Evolutionary conservation across 2,797 vertebrate species (phyloP).

Genomic region (Acanthis flammea): DNA sequence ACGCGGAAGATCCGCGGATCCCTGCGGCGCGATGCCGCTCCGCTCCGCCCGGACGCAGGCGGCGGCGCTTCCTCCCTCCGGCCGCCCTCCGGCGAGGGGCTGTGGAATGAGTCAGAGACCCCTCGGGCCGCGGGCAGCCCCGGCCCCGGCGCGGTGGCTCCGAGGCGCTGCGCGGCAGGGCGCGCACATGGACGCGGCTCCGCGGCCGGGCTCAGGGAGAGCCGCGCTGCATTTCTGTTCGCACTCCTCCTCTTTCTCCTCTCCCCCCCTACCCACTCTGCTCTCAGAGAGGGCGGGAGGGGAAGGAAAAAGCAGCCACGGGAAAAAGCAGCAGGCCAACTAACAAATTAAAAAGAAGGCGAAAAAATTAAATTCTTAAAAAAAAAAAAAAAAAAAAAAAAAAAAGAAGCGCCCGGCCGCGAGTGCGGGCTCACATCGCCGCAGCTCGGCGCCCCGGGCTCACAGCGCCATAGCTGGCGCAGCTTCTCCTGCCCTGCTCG

Average conservation of each 20-base stretch:
- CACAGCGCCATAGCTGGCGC: constrained; percentile 14
- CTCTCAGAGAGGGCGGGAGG: constrained; percentile 10
- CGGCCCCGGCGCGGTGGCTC: constrained; percentile 45
- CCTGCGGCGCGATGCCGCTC: constrained; percentile 2
- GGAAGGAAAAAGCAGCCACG: background rate
- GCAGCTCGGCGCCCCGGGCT: constrained; percentile 16
- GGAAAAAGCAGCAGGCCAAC: background rate
- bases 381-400: background rate
- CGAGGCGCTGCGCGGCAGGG: background rate
- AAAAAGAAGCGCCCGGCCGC: background rate
- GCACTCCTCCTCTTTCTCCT: constrained; percentile 51
- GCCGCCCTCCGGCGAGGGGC: background rate
- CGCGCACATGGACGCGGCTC: constrained; percentile 48
- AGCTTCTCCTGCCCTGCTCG: background rate
- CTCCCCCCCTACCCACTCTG: constrained; percentile 25
- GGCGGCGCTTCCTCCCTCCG: background rate
- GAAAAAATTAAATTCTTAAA: background rate
- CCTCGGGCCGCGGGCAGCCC: background rate
- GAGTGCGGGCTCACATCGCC: constrained; percentile 19
- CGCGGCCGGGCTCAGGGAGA: constrained; percentile 61
- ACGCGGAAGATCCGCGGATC: constrained; percentile 1
- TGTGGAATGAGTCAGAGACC: constrained; percentile 46
- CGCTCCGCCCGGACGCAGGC: background rate
- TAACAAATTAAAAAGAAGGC: background rate
- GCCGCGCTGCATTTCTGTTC: constrained; percentile 56